Evolutionary conservation across 2,888 invertebrate genomes (phyloP), one percentile per base, ranked within the genome.

Genomic region (Ophion obscuratus): DNA sequence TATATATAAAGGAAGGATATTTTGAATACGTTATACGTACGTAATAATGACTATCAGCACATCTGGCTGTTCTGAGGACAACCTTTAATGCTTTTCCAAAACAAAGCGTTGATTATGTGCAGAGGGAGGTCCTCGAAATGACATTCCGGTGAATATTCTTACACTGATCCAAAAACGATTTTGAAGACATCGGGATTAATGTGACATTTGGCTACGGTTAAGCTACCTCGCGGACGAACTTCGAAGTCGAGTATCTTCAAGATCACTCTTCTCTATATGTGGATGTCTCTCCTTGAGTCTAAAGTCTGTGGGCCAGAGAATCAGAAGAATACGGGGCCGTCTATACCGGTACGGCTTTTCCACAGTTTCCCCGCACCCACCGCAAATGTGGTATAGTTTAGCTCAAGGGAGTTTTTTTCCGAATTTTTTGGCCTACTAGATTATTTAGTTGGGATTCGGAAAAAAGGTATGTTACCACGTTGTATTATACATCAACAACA

Each of bases 1-100:
- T 57, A 40, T 64, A 47, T 47, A 53, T 61, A 44, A 53, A 76
- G 47, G 40, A 40, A 40, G 53, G 53, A 53, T 14, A 53, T 53
- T 53, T 53, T 53, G 53, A 53, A 14, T 53, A 53, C 53, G 53
- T 53, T 17, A 17, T 14, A 53, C 11, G 53, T 53, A 53, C 17
- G 17, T 53, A 17, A 53, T 53, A 53, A 53, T 53, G 53, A 53
- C 17, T 17, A 53, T 17, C 53, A 53, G 17, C 5, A 14, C 17
- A 17, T 53, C 53, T 53, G 17, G 53, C 53, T 17, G 53, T 17
- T 53, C 17, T 14, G 53, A 17, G 53, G 14, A 53, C 53, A 5
- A 1, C 17, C 53, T 53, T 53, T 14, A 40, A 40, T 40, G 40
- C 6, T 14, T 53, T 14, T 53, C 17, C 53, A 17, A 53, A 17